Evolutionary conservation across 1,140 invertebrate species (phyloP), one percentile per base, ranked within the genome.

Genomic region (Hypsibius dujardini): DNA sequence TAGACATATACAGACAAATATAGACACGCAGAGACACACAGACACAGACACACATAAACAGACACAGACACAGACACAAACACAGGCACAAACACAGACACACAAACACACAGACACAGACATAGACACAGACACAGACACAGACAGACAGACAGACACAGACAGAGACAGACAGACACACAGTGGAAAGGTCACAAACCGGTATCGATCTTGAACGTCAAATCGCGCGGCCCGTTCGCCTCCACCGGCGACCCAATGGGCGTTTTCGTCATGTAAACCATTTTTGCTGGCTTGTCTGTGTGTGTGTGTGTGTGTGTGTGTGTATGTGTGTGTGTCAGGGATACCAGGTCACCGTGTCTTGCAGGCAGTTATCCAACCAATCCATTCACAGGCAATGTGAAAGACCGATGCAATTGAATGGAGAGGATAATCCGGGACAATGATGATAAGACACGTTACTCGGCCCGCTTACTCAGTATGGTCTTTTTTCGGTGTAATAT

Each of bases 221-320:
- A 42, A 67, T 67, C 62, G 12, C 62, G 12, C 12, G 62, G 62
- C 45, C 62, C 62, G 42, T 67, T 67, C 12, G 62, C 62, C 45
- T 67, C 62, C 62, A 67, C 62, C 62, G 62, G 62, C 7, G 62
- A 67, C 42, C 62, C 62, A 45, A 67, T 12, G 12, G 62, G 12
- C 45, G 62, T 67, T 45, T 67, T 67, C 12, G 62, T 67, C 3
- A 67, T 12, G 62, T 67, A 67, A 3, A 67, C 62, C 62, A 67
- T 67, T 67, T 56, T 56, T 7, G n/a, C n/a, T 56, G 7, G 7
- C n/a, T 12, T 7, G 50, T 56, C 7, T 7, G 7, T 12, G 50
- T 12, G n/a, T n/a, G n/a, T n/a, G n/a, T n/a, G 7, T 56, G n/a
- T 56, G 7, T 56, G n/a, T 56, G 7, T n/a, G 50, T 12, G 7